Conservation (phyloP, 1,140 invertebrate genomes). For the Drosophila mojavensis region DNA sequence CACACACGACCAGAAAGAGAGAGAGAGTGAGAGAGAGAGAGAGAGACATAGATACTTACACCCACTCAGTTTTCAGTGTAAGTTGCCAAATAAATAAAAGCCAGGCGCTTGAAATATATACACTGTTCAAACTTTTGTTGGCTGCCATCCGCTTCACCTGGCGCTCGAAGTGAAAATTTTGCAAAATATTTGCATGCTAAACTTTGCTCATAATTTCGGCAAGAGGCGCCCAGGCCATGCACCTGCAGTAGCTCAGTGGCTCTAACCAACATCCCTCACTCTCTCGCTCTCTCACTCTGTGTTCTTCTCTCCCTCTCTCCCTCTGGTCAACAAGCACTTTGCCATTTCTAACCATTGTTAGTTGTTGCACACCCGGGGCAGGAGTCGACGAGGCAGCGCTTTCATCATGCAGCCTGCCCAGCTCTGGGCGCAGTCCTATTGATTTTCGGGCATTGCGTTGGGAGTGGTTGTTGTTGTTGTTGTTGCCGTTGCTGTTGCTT, state of each 20-base stretch:
- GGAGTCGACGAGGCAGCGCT: conserved; percentile 41
- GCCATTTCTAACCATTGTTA: conserved; percentile 51
- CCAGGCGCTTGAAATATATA: conserved; percentile 53
- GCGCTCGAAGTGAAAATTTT: conserved; percentile 60
- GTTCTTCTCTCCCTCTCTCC: background rate
- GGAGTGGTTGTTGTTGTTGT: background rate
- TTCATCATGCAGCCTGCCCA: conserved; percentile 43
- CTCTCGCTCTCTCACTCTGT: background rate
- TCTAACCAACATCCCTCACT: background rate
- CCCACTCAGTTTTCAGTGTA: conserved; percentile 42
- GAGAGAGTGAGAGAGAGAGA: background rate
- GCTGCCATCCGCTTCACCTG: conserved; percentile 58
- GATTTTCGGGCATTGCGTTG: conserved; percentile 45
- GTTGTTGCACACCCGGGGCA: conserved; percentile 43
- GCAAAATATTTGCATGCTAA: conserved; percentile 81
- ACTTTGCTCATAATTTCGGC: conserved; percentile 78
- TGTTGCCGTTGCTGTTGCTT: background rate
- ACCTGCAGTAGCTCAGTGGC: background rate
- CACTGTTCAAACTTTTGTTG: conserved; percentile 61
- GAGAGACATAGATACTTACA: background rate
- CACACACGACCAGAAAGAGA: conserved; percentile 8
- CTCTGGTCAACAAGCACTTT: conserved; percentile 39
- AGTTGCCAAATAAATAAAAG: conserved; percentile 74
- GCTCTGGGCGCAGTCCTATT: conserved; percentile 54
- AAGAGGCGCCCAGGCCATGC: conserved; percentile 4